These are phyloP conservation scores for Scaptomyza montana DNA, from an alignment of 1,140 invertebrate species.

Conservation along the genomic window DNA sequence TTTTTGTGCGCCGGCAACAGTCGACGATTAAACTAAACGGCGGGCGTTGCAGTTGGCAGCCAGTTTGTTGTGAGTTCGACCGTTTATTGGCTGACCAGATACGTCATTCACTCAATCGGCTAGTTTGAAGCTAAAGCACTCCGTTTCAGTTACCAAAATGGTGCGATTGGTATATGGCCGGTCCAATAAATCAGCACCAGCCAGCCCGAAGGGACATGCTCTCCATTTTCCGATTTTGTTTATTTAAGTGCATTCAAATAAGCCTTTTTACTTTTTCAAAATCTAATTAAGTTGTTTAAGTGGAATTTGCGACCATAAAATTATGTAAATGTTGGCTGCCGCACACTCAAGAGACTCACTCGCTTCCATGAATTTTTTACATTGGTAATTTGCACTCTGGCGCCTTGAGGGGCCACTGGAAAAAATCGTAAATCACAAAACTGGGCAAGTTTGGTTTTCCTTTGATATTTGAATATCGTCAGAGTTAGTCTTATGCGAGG, in stretches of 20 bases:
- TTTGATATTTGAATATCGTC: constrained; percentile 25
- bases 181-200: constrained; percentile 59
- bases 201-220: constrained; percentile 68
- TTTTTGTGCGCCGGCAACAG: not conserved
- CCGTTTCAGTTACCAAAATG: constrained; percentile 52
- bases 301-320: constrained; percentile 78
- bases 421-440: constrained; percentile 68
- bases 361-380: constrained; percentile 59
- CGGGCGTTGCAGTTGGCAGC: constrained; percentile 46
- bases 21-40: constrained; percentile 35
- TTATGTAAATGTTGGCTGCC: constrained; percentile 67
- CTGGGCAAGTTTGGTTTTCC: constrained; percentile 54
- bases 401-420: constrained; percentile 43
- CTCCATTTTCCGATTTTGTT: constrained; percentile 66
- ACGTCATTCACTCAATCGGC: constrained; percentile 37
- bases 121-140: constrained; percentile 29
- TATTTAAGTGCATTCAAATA: constrained; percentile 78
- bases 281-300: constrained; percentile 80
- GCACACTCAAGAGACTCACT: constrained; percentile 26
- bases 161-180: constrained; percentile 38
- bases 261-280: constrained; percentile 56
- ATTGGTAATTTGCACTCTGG: constrained; percentile 70
- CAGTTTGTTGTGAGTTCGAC: constrained; percentile 43
- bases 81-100: constrained; percentile 49
- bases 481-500: not conserved